Evolutionary conservation across 2,888 invertebrate genomes (phyloP), one percentile per base, ranked within the genome.

Genomic region (Poecilus cupreus): DNA sequence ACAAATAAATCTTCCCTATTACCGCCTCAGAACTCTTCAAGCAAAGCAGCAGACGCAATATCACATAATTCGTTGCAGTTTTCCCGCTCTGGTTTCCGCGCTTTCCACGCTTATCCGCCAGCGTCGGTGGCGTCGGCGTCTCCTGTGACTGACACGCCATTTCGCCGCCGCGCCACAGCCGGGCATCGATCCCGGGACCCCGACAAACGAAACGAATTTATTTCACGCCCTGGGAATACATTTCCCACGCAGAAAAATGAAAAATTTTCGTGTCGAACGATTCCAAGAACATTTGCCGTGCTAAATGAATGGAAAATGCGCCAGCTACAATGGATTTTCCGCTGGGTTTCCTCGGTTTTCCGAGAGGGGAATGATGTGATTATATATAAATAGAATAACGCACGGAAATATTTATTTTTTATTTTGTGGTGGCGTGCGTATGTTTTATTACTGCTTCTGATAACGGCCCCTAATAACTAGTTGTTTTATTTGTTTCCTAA

Each of bases 241-340:
- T 24, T 68, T 10, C 26, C 60, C 37, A 68, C 64, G 16, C 64
- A 68, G 32, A 37, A 68, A 68, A 68, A 68, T 68, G 64, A 68
- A 68, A 68, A 68, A 68, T 68, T 68, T 37, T 8, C 37, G 39
- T 68, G 64, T 68, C 37, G 64, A 68, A 68, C 64, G 64, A 68
- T 37, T 68, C 64, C 8, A 32, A 37, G 64, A 68, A 68, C 64
- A 68, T 68, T 68, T 68, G 39, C 64, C 18, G 74, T 46, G 74
- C 22, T 74, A 74, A 74, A 74, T 74, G 74, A 74, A 74, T 51
- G 74, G 74, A 74, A 74, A 74, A 74, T 74, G 24, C 46, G 49
- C 43, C 8, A 24, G 46, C 51, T 51, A 74, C 74, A 74, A 51
- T 49, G 51, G 24, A 74, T 74, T 74, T 74, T 74, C 74, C 18